Evolutionary conservation across 2,113 vertebrate species (phyloP).

Genomic region (Zingel zingel): DNA sequence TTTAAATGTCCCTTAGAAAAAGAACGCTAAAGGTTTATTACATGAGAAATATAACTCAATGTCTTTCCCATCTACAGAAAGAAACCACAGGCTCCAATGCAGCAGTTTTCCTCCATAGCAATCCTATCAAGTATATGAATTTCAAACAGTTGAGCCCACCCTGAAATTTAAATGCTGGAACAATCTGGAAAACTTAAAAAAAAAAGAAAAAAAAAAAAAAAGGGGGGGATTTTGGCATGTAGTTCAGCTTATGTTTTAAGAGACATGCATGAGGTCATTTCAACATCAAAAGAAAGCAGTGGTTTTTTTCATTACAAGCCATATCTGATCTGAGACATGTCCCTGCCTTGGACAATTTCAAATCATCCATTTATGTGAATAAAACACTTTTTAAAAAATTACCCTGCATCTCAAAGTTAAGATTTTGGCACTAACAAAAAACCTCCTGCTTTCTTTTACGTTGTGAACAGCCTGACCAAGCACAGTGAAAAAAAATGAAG

Average conservation of each 20-base stretch:
- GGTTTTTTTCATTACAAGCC: slow-evolving; percentile 14
- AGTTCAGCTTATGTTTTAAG: slow-evolving; percentile 40
- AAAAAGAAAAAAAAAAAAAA: not conserved
- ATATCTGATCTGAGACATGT: slow-evolving; percentile 32
- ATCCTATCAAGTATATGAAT: slow-evolving; percentile 29
- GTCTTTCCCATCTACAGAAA: slow-evolving; percentile 13
- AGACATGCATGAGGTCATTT: slow-evolving; percentile 47
- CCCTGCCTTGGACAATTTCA: slow-evolving; percentile 45
- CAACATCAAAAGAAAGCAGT: slow-evolving; percentile 11
- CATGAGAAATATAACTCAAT: slow-evolving; percentile 22
- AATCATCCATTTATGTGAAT: slow-evolving; percentile 42
- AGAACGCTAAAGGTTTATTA: slow-evolving; percentile 17
- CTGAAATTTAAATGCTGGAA: slow-evolving; percentile 50
- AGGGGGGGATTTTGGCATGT: slow-evolving; percentile 38
- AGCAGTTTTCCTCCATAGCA: slow-evolving; percentile 18
- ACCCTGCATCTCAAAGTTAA: slow-evolving; percentile 50
- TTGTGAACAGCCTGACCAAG: slow-evolving; percentile 42
- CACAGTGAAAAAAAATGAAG: slow-evolving; percentile 12
- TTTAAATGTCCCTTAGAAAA: slow-evolving; percentile 27
- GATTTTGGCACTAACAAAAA: slow-evolving; percentile 36
- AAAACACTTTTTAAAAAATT: slow-evolving; percentile 45
- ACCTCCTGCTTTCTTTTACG: not conserved
- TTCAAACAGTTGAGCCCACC: slow-evolving; percentile 48
- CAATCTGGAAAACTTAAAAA: slow-evolving; percentile 12
- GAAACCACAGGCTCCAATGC: slow-evolving; percentile 10